These are phyloP conservation scores for Artemia sinica DNA, from an alignment of 2,888 invertebrate species.

Conservation along the genomic window DNA sequence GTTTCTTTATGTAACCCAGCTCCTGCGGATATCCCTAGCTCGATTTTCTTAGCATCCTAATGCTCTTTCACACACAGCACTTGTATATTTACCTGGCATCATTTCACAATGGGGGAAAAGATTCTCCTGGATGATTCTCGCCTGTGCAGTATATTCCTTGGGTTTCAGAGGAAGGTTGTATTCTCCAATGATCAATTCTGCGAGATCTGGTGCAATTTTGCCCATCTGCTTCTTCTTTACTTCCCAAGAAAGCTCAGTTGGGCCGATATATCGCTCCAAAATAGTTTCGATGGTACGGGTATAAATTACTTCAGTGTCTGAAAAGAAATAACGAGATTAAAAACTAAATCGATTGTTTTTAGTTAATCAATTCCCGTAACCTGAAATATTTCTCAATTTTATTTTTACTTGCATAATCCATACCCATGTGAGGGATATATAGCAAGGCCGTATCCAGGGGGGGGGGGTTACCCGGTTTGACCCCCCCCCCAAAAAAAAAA, in stretches of 20 bases:
- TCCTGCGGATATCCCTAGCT: background rate
- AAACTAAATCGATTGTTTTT: too few species aligned
- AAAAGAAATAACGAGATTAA: constrained; percentile 23
- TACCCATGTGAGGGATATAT: too few species aligned
- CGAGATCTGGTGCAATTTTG: constrained; percentile 28
- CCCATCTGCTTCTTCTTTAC: constrained; percentile 33
- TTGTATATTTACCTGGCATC: constrained; percentile 32
- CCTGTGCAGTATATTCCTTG: constrained; percentile 32
- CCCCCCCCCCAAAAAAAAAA: too few species aligned
- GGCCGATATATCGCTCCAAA: constrained; percentile 31
- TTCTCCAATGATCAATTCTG: constrained; percentile 29
- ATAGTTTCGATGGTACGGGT: constrained; percentile 30
- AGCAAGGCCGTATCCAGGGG: too few species aligned
- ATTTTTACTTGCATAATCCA: too few species aligned
- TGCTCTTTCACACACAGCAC: background rate
- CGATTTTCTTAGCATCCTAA: background rate
- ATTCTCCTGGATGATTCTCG: constrained; percentile 30
- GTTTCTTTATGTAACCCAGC: too few species aligned
- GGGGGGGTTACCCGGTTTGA: too few species aligned
- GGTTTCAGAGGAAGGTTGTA: constrained; percentile 33
- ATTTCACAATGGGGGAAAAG: constrained; percentile 33
- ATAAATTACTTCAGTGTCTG: constrained; percentile 35
- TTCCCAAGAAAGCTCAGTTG: constrained; percentile 36
- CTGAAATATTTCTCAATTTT: too few species aligned
- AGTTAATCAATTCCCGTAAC: too few species aligned